Percentiles rank a stretch among this genome's conserved stretches.
phyloP scores from a whole-genome alignment of 1,140 invertebrate genomes.

The Camponotus vicinus region DNA sequence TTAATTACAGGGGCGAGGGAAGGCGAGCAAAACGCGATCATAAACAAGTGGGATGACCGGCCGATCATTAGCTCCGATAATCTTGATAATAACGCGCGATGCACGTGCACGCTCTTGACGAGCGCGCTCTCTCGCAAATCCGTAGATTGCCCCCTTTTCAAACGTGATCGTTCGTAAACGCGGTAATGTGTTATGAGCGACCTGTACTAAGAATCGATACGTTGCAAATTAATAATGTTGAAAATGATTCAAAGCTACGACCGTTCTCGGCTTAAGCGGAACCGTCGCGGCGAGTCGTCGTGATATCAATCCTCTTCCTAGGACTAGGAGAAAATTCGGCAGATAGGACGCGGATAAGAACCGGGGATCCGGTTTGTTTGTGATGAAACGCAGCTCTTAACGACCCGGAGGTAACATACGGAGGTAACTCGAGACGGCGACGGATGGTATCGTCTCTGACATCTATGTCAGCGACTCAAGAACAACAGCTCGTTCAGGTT shows the following conservation, averaged over 20 bases:
- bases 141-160: slow-evolving; percentile 22
- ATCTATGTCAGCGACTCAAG: slow-evolving; percentile 81
- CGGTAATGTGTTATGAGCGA: not conserved
- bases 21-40: slow-evolving; percentile 75
- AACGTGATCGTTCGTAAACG: slow-evolving; percentile 10
- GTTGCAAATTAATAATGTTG: slow-evolving; percentile 4
- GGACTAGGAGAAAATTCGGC: slow-evolving; percentile 65
- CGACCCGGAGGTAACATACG: slow-evolving; percentile 73
- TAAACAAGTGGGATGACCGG: slow-evolving; percentile 81
- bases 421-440: slow-evolving; percentile 81
- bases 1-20: slow-evolving; percentile 79
- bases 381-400: slow-evolving; percentile 78
- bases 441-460: slow-evolving; percentile 81
- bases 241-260: not conserved
- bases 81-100: slow-evolving; percentile 80
- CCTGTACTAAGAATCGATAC: not conserved
- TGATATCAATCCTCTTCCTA: slow-evolving; percentile 47
- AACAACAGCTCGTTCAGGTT: slow-evolving; percentile 63
- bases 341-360: slow-evolving; percentile 64
- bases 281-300: not conserved
- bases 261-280: not conserved
- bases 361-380: slow-evolving; percentile 71
- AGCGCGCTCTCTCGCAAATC: slow-evolving; percentile 27
- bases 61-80: slow-evolving; percentile 78
- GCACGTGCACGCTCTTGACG: slow-evolving; percentile 65